Evolutionary conservation across 2,888 invertebrate genomes (phyloP).

Genomic region (Alsophila aescularia): DNA sequence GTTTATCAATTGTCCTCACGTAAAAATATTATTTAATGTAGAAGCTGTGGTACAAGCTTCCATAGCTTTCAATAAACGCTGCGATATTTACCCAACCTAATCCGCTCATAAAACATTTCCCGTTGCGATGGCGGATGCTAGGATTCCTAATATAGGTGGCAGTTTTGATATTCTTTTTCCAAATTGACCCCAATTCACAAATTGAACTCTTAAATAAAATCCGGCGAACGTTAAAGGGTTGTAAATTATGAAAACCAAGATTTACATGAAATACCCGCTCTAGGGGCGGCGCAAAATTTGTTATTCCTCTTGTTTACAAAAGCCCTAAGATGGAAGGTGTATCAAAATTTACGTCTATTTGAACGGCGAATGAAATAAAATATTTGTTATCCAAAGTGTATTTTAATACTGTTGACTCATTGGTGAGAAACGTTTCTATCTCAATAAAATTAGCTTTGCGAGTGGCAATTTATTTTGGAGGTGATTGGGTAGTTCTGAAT

Average conservation of each 20-base stretch:
- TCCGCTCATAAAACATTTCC: not conserved
- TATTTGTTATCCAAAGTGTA: constrained; percentile 22
- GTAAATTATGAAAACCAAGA: constrained; percentile 37
- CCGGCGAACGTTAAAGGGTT: constrained; percentile 26
- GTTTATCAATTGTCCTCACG: too few species aligned
- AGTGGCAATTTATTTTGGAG: constrained; percentile 1
- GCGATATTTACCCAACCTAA: not conserved
- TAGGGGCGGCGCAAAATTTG: constrained; percentile 20
- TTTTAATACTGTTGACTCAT: constrained; percentile 24
- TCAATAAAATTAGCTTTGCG: constrained; percentile 6
- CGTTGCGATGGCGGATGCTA: not conserved
- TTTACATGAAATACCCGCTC: constrained; percentile 29
- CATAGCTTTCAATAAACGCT: not conserved
- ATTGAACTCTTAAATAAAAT: constrained; percentile 24
- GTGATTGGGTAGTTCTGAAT: not conserved
- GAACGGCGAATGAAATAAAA: constrained; percentile 23
- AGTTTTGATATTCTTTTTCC: constrained; percentile 8
- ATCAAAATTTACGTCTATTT: constrained; percentile 25
- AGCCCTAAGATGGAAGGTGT: constrained; percentile 20
- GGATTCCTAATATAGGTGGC: not conserved
- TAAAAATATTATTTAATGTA: too few species aligned
- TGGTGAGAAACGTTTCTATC: constrained; percentile 6
- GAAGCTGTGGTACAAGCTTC: too few species aligned
- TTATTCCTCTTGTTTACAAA: constrained; percentile 29
- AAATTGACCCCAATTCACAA: constrained; percentile 17